Evolutionary conservation across 2,797 vertebrate species (phyloP).

Genomic region (Phataginus tetradactyla): DNA sequence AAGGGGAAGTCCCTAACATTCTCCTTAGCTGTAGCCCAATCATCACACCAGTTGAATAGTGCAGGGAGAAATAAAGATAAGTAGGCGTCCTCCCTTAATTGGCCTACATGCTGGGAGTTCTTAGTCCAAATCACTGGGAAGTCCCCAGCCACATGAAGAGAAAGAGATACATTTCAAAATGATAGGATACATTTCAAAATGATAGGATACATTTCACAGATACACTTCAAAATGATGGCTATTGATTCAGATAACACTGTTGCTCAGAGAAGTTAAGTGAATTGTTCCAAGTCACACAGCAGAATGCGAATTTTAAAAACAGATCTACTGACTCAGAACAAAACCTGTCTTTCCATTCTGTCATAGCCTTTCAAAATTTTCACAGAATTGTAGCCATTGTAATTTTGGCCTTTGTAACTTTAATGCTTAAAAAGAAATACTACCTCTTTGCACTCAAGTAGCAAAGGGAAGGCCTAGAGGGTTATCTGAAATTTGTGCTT

Average conservation of each 20-base stretch:
- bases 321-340: not conserved
- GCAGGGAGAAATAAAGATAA: not conserved
- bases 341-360: not conserved
- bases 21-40: not conserved
- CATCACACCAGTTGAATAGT: not conserved
- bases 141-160: not conserved
- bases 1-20: not conserved
- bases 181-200: not conserved
- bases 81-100: not conserved
- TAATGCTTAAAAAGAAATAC: not conserved
- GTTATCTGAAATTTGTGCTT: not conserved
- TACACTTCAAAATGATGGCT: not conserved
- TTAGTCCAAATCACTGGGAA: not conserved
- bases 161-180: not conserved
- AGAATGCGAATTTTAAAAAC: slow-evolving; percentile 38
- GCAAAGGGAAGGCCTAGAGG: not conserved
- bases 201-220: not conserved
- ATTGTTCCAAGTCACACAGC: slow-evolving; percentile 9
- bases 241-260: not conserved
- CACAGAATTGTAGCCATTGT: not conserved
- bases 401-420: not conserved
- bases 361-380: not conserved
- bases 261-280: not conserved
- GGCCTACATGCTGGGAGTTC: not conserved
- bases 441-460: not conserved